Base-by-base conservation (phyloP, 2,888 invertebrate genomes). In the Drosophila mayaguana region DNA sequence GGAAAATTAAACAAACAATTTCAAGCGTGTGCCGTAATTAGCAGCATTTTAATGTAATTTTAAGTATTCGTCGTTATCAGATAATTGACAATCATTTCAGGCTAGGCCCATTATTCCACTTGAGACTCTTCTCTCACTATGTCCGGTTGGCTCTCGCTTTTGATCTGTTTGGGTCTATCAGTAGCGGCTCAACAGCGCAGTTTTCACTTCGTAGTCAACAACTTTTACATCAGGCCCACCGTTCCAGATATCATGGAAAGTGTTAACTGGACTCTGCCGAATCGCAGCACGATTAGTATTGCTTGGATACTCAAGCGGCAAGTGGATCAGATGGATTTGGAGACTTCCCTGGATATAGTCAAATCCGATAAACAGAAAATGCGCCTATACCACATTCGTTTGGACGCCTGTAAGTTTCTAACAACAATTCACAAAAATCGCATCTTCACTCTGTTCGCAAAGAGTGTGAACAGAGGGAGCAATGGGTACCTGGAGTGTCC, bases 331-430 rank as follows among this genome's bases (percentile, higher is more conserved):
- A 0, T 80, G 0, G 32, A 60, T 1, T 12, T 82, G 25, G 59
- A 63, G 1, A 20, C 85, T 8, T 34, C 12, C 9, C 14, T 84
- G 14, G 64, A 75, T 9, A 8, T 75, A 11, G 4, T 43, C 1
- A 46, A 28, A n/a, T 12, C 50, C 8, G 36, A 70, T 7, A 51
- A 64, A 9, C 54, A 46, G 9, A 40, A 9, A 20, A 4, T 70
- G 3, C 75, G 69, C 1, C 9, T 81, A 0, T 79, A 64, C 20
- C 38, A 79, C 25, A n/a, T 64, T 1, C 82, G 38, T 1, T 8
- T 81, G 14, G 75, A 81, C n/a, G 63, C 46, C 1, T 81, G 79
- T 34, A 18, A 48, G 2, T 60, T 79, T 11, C 34, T 72, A 3
- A 56, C 38, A 20, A 53, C 56, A 3, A 14, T 18, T 0, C 75